Base-by-base conservation (phyloP, 2,888 invertebrate genomes). In the Geophilus truncorum region DNA sequence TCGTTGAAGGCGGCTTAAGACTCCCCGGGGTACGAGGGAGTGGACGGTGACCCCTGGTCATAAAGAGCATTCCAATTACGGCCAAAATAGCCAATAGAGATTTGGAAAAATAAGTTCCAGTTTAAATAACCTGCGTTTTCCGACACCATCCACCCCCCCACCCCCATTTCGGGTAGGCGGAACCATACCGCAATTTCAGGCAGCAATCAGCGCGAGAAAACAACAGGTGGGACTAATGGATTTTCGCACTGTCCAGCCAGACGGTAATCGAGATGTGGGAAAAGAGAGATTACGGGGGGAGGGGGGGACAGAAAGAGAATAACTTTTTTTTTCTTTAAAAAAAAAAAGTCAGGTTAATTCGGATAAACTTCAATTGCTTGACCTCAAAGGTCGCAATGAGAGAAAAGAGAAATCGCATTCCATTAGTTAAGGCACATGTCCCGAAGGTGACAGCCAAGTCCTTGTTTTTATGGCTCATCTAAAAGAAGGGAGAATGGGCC, bases 391-490 rank as follows among this genome's bases (percentile, higher is more conserved):
- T 76, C 76, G 76, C 34, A 25, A 40, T 4, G n/a, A 40, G 40
- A 23, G 23, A 23, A 23, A 62, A n/a, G 57, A 62, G 76, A 76
- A 76, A 76, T 30, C 28, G n/a, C 76, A 76, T 76, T 30, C 32
- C 76, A 76, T 76, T 76, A 76, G 76, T 76, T n/a, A n/a, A 18
- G 18, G 21, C 23, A 32, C 76, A 32, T 34, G 28, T 25, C 34
- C 76, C 18, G 28, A 18, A 76, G 76, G 18, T 76, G 76, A 76
- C 76, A 34, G 76, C 21, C 3, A 30, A 76, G 25, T 30, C 28
- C 76, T 78, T 78, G 78, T 78, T 78, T 78, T 78, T 36, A 36
- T 34, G 36, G 78, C 78, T 78, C 78, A 78, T 78, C 78, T 78
- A 18, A 36, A 18, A 36, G 78, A 40, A 78, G 78, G 25, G 40